Evolutionary conservation across 2,888 invertebrate species (phyloP).

Genomic region (Hartigia nigra): DNA sequence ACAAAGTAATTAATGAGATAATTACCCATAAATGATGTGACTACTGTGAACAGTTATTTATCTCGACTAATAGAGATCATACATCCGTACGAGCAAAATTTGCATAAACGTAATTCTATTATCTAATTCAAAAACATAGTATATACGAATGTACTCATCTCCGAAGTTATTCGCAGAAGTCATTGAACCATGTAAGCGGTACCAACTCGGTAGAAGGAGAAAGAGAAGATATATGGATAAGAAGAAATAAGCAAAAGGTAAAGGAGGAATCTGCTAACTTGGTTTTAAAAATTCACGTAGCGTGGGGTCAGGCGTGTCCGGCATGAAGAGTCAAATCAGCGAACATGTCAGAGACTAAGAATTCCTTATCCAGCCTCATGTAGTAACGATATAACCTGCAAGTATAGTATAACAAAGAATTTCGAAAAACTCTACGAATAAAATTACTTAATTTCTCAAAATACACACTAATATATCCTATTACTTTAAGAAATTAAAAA

Average conservation of each 20-base stretch:
- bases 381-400: background rate
- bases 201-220: background rate
- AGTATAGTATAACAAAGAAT: background rate
- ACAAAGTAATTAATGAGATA: background rate
- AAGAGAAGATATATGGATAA: background rate
- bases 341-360: background rate
- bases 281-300: slow-evolving; percentile 42
- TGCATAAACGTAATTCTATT: no score
- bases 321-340: slow-evolving; percentile 28
- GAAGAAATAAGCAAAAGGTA: background rate
- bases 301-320: slow-evolving; percentile 47
- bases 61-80: background rate
- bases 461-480: background rate
- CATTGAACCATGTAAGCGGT: background rate
- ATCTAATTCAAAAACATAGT: background rate
- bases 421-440: background rate
- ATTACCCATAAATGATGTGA: background rate
- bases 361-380: background rate
- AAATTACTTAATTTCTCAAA: background rate
- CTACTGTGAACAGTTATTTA: background rate
- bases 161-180: background rate
- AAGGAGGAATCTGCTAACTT: slow-evolving; percentile 30
- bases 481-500: background rate
- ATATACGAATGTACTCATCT: background rate
- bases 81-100: no score